Base-by-base conservation (phyloP, 2,113 vertebrate species). In the Tachysurus fulvidraco region DNA sequence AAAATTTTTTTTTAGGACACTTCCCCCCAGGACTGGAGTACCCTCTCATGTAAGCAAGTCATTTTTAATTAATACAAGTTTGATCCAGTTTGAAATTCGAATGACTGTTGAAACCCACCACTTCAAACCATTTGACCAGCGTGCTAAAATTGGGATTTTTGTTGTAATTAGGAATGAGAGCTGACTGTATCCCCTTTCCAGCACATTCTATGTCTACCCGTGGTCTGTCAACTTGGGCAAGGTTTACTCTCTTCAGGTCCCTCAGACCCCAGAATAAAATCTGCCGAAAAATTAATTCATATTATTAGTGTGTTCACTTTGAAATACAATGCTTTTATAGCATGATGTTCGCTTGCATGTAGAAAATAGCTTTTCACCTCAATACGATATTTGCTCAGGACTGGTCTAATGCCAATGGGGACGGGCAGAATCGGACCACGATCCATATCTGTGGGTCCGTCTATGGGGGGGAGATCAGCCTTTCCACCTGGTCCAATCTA, bases 81-180 rank as follows among this genome's bases (percentile, higher is more conserved):
- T 77, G 14, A 76, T 77, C 23, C 6, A 21, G 0, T 50, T 82
- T 82, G 16, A 17, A 36, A 83, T 71, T 83, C n/a, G 52, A 14
- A 36, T 41, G 50, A 25, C 21, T 46, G 28, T 55, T 25, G 9
- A 71, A 62, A 95, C 97, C 95, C 89, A 99, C 98, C 96, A 99
- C 98, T 93, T 99, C 98, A 59, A 99, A 99, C 97, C 97, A 99
- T 93, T 99, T 99, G 86, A 99, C 98, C 81, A 99, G 91, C 7
- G 96, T 99, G 95, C 94, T 96, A 91, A 99, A 99, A 91, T 99
- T 99, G 83, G 98, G 98, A 91, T 99, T 99, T 90, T 99, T 99
- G 95, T 98, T 99, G 94, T 98, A 99, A 93, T 99, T 99, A 87
- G 97, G 97, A 92, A 99, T 99, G 67, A 98, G 94, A 23, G 95